These are phyloP conservation scores for Montipora foliosa DNA, from an alignment of 64 coral and sea anemone genomes.

Conservation along the genomic window DNA sequence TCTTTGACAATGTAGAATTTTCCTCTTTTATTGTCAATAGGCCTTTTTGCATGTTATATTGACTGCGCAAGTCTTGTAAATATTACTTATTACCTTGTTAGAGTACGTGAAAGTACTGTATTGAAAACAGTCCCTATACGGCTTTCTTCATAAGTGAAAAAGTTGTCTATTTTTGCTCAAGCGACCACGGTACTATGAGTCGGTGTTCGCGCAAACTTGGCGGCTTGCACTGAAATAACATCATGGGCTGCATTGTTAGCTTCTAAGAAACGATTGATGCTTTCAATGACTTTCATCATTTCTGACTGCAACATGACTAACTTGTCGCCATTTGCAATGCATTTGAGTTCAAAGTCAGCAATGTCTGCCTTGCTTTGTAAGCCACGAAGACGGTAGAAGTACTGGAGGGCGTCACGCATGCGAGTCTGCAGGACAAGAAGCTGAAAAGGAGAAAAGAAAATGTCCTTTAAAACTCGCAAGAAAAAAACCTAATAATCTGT, in stretches of 20 bases:
- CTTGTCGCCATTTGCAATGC: constrained; percentile 85
- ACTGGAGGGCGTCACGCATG: constrained; percentile 80
- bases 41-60: too few relatives aligned
- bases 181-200: not conserved
- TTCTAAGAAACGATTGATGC: constrained; percentile 94
- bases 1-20: too few relatives aligned
- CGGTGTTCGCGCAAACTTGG: constrained; percentile 71
- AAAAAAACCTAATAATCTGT: too few relatives aligned
- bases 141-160: not conserved
- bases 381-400: constrained; percentile 89
- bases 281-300: constrained; percentile 89
- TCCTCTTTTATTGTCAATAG: too few relatives aligned
- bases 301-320: constrained; percentile 79
- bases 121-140: too few relatives aligned
- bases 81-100: too few relatives aligned
- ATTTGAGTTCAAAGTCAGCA: constrained; percentile 80
- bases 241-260: constrained; percentile 88
- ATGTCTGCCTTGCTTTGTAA: constrained; percentile 84
- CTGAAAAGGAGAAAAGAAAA: constrained; percentile 46
- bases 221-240: constrained; percentile 84
- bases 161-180: not conserved
- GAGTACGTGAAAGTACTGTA: too few relatives aligned
- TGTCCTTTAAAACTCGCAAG: too few relatives aligned
- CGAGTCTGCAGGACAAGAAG: constrained; percentile 79
- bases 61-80: too few relatives aligned